These are phyloP conservation scores for Drosophila micromelanica DNA, from an alignment of 1,140 invertebrate genomes.

Conservation along the genomic window DNA sequence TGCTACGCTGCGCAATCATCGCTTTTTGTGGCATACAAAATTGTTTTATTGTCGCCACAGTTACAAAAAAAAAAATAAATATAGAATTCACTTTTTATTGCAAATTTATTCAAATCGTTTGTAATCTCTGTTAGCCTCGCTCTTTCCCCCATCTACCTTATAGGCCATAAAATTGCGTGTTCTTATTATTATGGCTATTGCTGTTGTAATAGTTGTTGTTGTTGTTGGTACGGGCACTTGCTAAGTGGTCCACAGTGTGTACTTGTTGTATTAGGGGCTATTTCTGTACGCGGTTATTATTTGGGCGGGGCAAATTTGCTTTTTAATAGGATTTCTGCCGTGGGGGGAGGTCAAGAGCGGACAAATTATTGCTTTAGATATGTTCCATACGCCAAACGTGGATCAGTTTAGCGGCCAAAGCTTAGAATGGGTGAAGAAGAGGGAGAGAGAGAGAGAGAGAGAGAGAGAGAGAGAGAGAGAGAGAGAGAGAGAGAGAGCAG, in stretches of 20 bases:
- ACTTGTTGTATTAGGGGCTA: constrained; percentile 41
- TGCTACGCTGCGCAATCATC: constrained; percentile 13
- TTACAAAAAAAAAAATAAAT: constrained; percentile 45
- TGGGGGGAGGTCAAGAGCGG: constrained; percentile 21
- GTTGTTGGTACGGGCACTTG: constrained; percentile 29
- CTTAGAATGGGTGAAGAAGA: not conserved
- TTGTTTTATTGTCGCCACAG: constrained; percentile 79
- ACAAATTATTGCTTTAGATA: not conserved
- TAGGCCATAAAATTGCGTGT: constrained; percentile 66
- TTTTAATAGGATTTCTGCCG: constrained; percentile 44
- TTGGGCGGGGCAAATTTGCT: constrained; percentile 46
- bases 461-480: too few species aligned
- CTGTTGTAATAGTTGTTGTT: constrained; percentile 27
- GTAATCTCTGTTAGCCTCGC: constrained; percentile 59
- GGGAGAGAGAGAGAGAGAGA: too few species aligned
- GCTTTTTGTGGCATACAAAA: constrained; percentile 62
- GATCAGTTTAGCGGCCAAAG: not conserved
- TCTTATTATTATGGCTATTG: constrained; percentile 62
- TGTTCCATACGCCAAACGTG: not conserved
- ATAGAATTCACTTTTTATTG: constrained; percentile 74
- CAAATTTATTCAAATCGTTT: constrained; percentile 83
- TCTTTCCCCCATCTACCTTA: constrained; percentile 17
- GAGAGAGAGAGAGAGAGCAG: too few species aligned
- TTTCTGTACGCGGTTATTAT: constrained; percentile 28
- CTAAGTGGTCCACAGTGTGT: constrained; percentile 71